A percentile compares a stretch with the other conserved stretches of the same genome.
These are phyloP conservation scores for Hippasteria phrygiana DNA, from an alignment of 53 echinoderm and acorn worm species.

Conservation along the genomic window DNA sequence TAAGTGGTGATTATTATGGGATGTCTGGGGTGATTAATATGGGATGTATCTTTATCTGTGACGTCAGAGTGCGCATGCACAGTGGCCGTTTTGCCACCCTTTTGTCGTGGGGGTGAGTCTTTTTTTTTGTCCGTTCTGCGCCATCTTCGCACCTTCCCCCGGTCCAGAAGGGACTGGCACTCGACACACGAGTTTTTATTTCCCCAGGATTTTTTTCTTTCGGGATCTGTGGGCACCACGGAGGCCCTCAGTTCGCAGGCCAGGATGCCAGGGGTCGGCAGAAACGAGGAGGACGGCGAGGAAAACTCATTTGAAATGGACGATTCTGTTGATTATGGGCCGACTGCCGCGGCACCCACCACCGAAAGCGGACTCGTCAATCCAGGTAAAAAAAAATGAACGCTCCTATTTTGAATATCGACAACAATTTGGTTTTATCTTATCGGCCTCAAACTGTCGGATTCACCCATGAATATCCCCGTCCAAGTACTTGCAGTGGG, in stretches of 20 bases:
- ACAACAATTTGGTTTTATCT: slow-evolving; percentile 64
- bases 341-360: slow-evolving; percentile 54
- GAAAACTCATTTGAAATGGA: slow-evolving; percentile 79
- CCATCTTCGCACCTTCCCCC: slow-evolving; percentile 73
- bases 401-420: slow-evolving; percentile 87
- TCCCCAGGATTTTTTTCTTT: slow-evolving; percentile 41
- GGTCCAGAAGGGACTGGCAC: slow-evolving; percentile 48
- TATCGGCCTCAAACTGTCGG: background rate
- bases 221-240: slow-evolving; percentile 30
- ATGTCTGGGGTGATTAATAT: slow-evolving; percentile 98
- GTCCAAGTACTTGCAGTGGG: background rate
- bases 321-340: slow-evolving; percentile 77
- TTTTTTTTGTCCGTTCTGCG: slow-evolving; percentile 56
- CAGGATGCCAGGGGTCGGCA: slow-evolving; percentile 78
- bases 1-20: slow-evolving; percentile 99
- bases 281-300: slow-evolving; percentile 78
- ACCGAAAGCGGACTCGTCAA: slow-evolving; percentile 70
- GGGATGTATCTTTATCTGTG: slow-evolving; percentile 97
- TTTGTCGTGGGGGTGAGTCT: slow-evolving; percentile 98
- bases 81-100: slow-evolving; percentile 97
- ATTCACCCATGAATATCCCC: background rate
- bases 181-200: slow-evolving; percentile 30
- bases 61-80: slow-evolving; percentile 99
- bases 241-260: slow-evolving; percentile 48
- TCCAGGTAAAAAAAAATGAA: slow-evolving; percentile 72